phyloP scores from a whole-genome alignment of 2,113 vertebrate genomes.

The Axis porcinus region DNA sequence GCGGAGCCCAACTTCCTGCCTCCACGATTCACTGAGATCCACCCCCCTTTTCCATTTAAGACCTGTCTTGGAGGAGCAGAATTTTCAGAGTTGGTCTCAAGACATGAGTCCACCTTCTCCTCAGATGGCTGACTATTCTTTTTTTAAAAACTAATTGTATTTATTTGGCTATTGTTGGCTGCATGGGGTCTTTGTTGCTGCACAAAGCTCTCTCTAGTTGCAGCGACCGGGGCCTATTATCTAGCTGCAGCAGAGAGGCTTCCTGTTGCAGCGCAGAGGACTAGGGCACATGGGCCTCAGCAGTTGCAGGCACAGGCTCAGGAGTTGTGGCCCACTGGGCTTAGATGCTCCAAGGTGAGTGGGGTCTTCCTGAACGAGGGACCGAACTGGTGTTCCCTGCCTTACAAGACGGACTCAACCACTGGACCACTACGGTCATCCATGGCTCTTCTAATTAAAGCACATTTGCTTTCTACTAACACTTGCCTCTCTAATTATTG shows the following conservation, averaged over 20 bases:
- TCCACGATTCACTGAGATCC: background rate
- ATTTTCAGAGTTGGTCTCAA: background rate
- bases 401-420: background rate
- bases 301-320: background rate
- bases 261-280: background rate
- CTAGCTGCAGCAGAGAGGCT: background rate
- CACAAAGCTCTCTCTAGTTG: fast-evolving
- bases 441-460: background rate
- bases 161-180: background rate
- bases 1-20: background rate
- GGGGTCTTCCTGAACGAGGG: background rate
- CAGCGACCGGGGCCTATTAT: fast-evolving
- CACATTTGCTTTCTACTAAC: background rate
- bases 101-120: background rate
- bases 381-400: fast-evolving
- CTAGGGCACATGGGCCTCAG: fast-evolving
- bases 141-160: background rate
- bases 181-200: background rate
- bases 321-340: background rate
- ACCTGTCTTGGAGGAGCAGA: background rate
- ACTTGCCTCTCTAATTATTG: background rate
- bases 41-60: background rate
- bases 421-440: background rate
- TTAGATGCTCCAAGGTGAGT: background rate
- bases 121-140: background rate